Base-by-base conservation (phyloP, 1,140 invertebrate species). In the Microplitis demolitor region DNA sequence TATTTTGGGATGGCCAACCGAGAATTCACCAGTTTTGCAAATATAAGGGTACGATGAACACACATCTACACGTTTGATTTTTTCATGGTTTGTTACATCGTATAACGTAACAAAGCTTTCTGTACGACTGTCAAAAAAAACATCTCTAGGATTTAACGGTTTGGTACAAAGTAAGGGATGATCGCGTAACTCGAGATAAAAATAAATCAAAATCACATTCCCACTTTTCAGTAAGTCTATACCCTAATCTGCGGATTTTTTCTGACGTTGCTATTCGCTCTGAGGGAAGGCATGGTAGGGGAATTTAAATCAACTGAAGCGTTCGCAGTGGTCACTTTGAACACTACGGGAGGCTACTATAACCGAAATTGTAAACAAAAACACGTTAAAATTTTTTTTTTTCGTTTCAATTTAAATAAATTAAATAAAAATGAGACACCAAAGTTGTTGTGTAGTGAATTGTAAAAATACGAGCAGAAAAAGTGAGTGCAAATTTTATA, bases 41-140 rank as follows among this genome's bases (percentile, higher is more conserved):
- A 78, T 66, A 8, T 62, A 78, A n/a, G 78, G 80, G 75, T 85
- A 85, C 3, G 84, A 72, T 31, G 74, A 79, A 51, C 76, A 79
- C 34, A 85, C 78, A 70, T 86, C 84, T 0, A 78, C 70, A 67
- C n/a, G n/a, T 64, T 76, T 73, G 13, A 85, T 85, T 75, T 77
- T 77, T 76, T 85, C 82, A 45, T 67, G 69, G 6, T 71, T 66
- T 9, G 71, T 64, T n/a, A 69, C 69, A 73, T 82, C 73, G 58
- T 81, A 75, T 39, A 77, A 75, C 9, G 82, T 66, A 4, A 76
- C 73, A n/a, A 76, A 78, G 33, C 80, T 82, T 72, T 81, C 80
- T 24, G 80, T 85, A n/a, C 82, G 50, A 16, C 84, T 82, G 9
- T 84, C 83, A 67, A 78, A 84, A 66, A 86, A 83, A 50, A 75